Percentiles rank a stretch among this genome's conserved stretches.
Conservation (phyloP, 2,797 vertebrate species). For the Buphagus erythrorhynchus region DNA sequence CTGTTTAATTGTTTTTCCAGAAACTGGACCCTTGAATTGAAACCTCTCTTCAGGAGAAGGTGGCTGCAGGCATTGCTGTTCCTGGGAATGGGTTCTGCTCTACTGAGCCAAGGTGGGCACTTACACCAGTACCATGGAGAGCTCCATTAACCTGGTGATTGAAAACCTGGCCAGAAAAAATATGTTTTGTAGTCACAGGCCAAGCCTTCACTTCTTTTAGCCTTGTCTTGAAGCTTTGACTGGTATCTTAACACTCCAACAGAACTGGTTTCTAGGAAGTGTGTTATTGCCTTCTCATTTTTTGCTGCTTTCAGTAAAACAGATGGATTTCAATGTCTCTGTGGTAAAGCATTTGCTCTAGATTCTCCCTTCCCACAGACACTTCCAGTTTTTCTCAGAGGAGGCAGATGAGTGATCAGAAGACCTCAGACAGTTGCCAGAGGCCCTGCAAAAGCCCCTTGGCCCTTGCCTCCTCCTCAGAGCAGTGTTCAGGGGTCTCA, state of each 20-base stretch:
- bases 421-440: not conserved
- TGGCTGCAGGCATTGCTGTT: not conserved
- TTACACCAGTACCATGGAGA: not conserved
- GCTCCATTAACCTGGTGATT: not conserved
- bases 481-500: not conserved
- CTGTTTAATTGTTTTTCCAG: not conserved
- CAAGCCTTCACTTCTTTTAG: not conserved
- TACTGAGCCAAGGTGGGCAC: not conserved
- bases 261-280: not conserved
- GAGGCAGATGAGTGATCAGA: not conserved
- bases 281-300: not conserved
- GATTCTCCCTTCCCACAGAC: not conserved
- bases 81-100: not conserved
- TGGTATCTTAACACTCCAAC: not conserved
- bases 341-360: not conserved
- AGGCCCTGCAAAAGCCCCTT: not conserved
- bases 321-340: not conserved
- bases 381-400: not conserved
- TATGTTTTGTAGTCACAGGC: not conserved
- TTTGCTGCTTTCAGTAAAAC: slow-evolving; percentile 4
- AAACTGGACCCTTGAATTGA: not conserved
- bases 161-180: not conserved
- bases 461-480: not conserved
- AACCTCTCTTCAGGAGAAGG: not conserved
- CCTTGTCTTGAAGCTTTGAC: not conserved